Base-by-base conservation (phyloP, 1,140 invertebrate genomes). In the Andricus grossulariae region DNA sequence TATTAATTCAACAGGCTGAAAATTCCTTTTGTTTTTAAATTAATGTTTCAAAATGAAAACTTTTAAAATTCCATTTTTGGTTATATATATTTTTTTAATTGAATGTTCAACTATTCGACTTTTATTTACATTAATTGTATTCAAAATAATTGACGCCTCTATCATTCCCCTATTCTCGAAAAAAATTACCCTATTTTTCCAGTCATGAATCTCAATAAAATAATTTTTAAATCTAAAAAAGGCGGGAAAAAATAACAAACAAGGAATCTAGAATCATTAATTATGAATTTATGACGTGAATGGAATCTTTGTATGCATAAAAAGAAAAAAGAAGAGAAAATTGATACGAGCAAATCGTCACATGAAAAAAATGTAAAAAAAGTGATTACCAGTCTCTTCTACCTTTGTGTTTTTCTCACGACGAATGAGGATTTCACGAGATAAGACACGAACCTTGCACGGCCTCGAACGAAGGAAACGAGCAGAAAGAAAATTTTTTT, bases 391-490 rank as follows among this genome's bases (percentile, higher is more conserved):
- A 54, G 18, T 54, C 18, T 18, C 52, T 10, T 54, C 52, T 54
- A 10, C 39, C 39, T 45, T 18, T 54, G 52, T 54, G 52, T 54
- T 54, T 54, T 19, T 54, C 52, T n/a, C 52, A 18, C 52, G 11
- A 54, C 6, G 8, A 54, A 54, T 54, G n/a, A 54, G 52, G 52
- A 54, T 54, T 54, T 18, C n/a, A 18, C 52, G 52, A 19, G 52
- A 54, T 54, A 54, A 54, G 52, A n/a, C 52, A 54, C 52, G 52
- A 54, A 54, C 52, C 52, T n/a, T 54, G 52, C 52, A 54, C 52
- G 52, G 10, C 52, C 52, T 54, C 8, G 52, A 18, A 8, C 52
- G 10, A 45, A 45, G 52, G 18, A 54, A 18, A 54, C 52, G 51
- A 45, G 10, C 18, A 54, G 52, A n/a, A n/a, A 54, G 18, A n/a